Evolutionary conservation across 2,888 invertebrate species (phyloP), one percentile per base, ranked within the genome.

Genomic region (Cephus runcator): DNA sequence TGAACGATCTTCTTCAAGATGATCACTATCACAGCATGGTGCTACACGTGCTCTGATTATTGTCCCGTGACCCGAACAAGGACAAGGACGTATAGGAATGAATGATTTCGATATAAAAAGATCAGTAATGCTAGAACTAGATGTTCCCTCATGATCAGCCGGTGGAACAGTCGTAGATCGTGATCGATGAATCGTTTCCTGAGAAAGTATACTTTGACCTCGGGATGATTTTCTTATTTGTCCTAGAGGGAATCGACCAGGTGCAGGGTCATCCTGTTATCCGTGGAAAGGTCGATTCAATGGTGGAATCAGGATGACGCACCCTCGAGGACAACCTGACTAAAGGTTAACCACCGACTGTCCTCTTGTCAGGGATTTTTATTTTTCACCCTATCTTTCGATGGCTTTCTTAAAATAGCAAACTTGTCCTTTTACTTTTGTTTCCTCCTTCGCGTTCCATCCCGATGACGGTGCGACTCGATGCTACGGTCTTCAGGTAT

Each of bases 341-440:
- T 77, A 85, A 87, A 87, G 86, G 86, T 88, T 84, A 83, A 79
- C 83, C 73, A 79, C 77, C 82, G 79, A 85, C 80, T 83, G 85
- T 83, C 86, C 84, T 85, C 83, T 75, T 34, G 76, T 73, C 73
- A 75, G 9, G 23, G 2, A 56, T 56, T 56, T 56, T 23, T 56
- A 56, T 56, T 56, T 56, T 23, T 56, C 2, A 23, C 23, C 23
- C 23, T 23, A 23, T 9, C 23, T 56, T 56, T 56, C 40, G 2
- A 23, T 56, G 56, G 9, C 23, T 56, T 23, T 56, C 56, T 56
- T 56, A 23, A 56, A 56, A 56, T 23, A 56, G 23, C 23, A 23
- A 23, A 23, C 23, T 56, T 9, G 23, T 76, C 77, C 79, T 81
- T 83, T 80, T 82, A 79, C 81, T 84, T 81, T 79, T 81, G 1